Conservation (phyloP, 2,797 vertebrate species). For the Phoxinus dragarum region DNA sequence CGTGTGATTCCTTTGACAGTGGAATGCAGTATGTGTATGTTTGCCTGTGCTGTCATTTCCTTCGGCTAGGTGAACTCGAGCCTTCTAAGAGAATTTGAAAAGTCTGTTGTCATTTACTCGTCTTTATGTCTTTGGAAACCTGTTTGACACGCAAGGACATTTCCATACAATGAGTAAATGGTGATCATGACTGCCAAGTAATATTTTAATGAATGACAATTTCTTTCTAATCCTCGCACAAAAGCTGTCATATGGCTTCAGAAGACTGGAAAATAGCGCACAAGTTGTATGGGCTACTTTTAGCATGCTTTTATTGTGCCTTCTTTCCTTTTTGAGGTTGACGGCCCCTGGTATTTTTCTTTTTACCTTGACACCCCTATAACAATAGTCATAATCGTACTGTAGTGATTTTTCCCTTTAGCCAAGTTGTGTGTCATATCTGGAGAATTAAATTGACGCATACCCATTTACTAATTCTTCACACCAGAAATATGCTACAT, state of each 20-base stretch:
- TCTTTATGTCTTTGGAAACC: background rate
- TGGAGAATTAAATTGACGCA: background rate
- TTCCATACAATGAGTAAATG: background rate
- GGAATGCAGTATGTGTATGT: constrained; percentile 57
- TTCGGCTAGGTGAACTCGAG: constrained; percentile 36
- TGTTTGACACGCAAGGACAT: background rate
- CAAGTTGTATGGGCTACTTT: background rate
- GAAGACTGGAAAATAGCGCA: background rate
- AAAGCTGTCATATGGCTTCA: background rate
- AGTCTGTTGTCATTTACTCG: background rate
- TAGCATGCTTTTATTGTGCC: background rate
- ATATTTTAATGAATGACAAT: background rate
- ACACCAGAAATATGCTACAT: background rate
- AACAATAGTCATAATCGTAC: background rate
- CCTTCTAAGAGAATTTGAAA: constrained; percentile 1
- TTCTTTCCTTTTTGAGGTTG: background rate
- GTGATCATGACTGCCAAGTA: background rate
- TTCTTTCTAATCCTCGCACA: background rate
- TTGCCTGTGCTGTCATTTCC: constrained; percentile 44
- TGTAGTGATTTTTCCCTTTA: background rate
- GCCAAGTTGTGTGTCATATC: background rate
- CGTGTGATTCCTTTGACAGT: constrained; percentile 62
- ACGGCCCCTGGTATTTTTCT: background rate
- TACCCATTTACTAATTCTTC: background rate
- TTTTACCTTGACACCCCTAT: background rate